A percentile compares a stretch with the other conserved stretches of the same genome.
Evolutionary conservation across 2,113 vertebrate genomes (phyloP).

Genomic region (Petroica traversi): DNA sequence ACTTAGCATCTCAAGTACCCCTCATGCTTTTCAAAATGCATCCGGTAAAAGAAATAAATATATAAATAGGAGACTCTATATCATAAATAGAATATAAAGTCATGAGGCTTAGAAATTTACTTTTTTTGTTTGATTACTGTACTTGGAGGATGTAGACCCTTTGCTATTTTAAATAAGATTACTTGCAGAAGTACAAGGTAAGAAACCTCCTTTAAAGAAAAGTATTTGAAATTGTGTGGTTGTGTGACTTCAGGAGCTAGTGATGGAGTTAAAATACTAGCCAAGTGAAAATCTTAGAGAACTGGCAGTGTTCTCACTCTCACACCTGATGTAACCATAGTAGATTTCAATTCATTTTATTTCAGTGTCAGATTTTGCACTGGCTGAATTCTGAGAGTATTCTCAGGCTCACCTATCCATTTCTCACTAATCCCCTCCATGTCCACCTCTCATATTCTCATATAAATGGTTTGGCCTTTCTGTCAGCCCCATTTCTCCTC

Average conservation of each 20-base stretch:
- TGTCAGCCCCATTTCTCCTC: not conserved
- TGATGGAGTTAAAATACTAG: not conserved
- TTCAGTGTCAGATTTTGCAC: not conserved
- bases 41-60: not conserved
- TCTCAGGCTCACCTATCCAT: not conserved
- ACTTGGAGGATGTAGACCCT: not conserved
- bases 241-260: not conserved
- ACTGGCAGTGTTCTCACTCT: not conserved
- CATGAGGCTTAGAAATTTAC: not conserved
- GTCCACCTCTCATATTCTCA: not conserved
- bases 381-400: not conserved
- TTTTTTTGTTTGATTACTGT: not conserved
- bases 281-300: not conserved
- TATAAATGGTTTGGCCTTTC: not conserved
- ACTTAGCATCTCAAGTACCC: not conserved
- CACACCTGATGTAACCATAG: not conserved
- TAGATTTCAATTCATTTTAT: not conserved
- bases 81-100: not conserved
- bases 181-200: not conserved
- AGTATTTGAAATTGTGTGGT: not conserved
- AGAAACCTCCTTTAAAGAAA: not conserved
- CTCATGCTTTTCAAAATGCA: not conserved
- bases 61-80: not conserved
- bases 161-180: not conserved
- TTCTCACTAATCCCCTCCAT: not conserved